phyloP scores from a whole-genome alignment of 2,888 invertebrate genomes.

The Xylophagus ater region DNA sequence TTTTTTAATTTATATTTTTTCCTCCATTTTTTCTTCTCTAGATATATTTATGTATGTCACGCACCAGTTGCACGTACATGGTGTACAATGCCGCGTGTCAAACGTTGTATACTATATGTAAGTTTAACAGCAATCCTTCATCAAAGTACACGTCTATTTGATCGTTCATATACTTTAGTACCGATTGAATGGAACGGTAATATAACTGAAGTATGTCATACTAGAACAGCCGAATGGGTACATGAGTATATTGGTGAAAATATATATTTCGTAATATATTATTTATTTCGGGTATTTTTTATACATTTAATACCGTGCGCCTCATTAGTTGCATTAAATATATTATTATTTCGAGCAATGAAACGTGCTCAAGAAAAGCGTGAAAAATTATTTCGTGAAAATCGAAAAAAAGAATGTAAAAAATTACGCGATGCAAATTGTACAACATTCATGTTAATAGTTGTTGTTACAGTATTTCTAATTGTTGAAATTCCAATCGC shows the following conservation, averaged over 20 bases:
- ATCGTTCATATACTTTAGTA: constrained; percentile 50
- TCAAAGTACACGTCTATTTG: constrained; percentile 74
- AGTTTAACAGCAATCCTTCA: constrained; percentile 68
- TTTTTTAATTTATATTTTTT: too few species aligned
- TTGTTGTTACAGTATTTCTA: constrained; percentile 74
- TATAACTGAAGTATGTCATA: constrained; percentile 54
- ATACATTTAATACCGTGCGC: constrained; percentile 88
- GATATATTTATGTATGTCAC: constrained; percentile 89
- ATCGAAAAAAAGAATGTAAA: constrained; percentile 67
- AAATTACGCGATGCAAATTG: constrained; percentile 64
- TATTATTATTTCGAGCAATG: constrained; percentile 76
- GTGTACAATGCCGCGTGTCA: constrained; percentile 59
- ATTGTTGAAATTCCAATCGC: constrained; percentile 75
- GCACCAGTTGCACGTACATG: constrained; percentile 78
- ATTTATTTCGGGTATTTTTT: constrained; percentile 76
- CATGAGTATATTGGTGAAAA: constrained; percentile 51
- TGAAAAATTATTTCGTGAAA: constrained; percentile 65
- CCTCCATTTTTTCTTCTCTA: constrained; percentile 18
- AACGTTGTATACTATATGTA: constrained; percentile 67
- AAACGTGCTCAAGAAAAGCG: constrained; percentile 69
- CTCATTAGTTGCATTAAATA: constrained; percentile 77
- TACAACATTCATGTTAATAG: constrained; percentile 78
- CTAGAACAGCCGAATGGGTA: constrained; percentile 60
- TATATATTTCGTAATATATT: constrained; percentile 72
- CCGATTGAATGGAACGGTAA: constrained; percentile 57